Percentiles rank a stretch among this genome's conserved stretches.
phyloP scores from a whole-genome alignment of 2,888 invertebrate species.

The Dysmachus trigonus region DNA sequence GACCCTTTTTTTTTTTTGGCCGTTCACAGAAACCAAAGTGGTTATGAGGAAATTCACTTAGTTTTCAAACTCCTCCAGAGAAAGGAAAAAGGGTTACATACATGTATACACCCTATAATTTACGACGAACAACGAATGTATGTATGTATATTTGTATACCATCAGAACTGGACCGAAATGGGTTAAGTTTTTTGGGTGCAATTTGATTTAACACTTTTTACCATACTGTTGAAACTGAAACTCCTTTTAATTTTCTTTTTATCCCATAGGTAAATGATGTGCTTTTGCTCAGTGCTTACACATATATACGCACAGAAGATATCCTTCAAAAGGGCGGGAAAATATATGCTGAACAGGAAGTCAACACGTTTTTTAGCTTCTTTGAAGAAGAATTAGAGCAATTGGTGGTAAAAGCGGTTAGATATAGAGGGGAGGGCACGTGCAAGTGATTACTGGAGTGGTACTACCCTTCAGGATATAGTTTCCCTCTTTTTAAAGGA shows the following conservation, averaged over 20 bases:
- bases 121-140: neutral
- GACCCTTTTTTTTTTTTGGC: conserved; percentile 16
- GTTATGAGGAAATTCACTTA: conserved; percentile 37
- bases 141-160: neutral
- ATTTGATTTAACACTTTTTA: neutral
- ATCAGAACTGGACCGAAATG: neutral
- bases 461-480: neutral
- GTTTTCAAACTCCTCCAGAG: neutral
- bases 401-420: neutral
- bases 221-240: neutral
- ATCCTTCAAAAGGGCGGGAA: neutral
- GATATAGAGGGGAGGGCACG: neutral
- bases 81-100: neutral
- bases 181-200: neutral
- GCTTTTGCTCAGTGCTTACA: neutral
- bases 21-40: conserved; percentile 20
- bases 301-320: neutral
- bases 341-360: neutral
- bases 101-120: neutral
- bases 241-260: neutral
- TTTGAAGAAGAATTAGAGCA: neutral
- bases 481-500: neutral
- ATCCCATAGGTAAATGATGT: neutral
- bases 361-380: neutral
- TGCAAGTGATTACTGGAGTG: neutral